Conservation (phyloP, 2,888 invertebrate genomes). For the Agrochola litura region DNA sequence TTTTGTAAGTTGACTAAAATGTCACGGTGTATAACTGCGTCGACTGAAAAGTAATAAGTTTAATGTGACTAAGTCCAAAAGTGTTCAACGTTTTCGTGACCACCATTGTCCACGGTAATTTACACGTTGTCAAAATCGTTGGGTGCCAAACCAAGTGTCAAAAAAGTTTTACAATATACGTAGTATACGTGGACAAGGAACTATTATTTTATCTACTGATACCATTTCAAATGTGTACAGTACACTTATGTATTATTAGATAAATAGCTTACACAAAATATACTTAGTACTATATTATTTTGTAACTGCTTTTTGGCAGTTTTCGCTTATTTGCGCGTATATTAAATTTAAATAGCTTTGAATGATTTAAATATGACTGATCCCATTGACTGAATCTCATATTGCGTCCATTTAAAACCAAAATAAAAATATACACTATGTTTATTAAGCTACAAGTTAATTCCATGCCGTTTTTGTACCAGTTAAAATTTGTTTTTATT, state of each 20-base stretch:
- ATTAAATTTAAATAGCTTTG: not conserved
- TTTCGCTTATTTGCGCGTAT: no score
- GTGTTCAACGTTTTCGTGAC: not conserved
- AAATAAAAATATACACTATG: slow-evolving; percentile 11
- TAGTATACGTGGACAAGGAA: no score
- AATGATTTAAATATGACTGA: slow-evolving; percentile 35
- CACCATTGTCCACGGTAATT: not conserved
- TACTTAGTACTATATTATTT: no score
- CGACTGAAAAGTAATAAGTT: no score
- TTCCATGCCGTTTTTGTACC: not conserved
- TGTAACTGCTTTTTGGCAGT: no score
- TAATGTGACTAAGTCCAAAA: not conserved
- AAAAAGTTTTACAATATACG: no score
- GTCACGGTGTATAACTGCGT: no score
- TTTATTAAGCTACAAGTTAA: not conserved
- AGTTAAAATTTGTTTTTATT: not conserved
- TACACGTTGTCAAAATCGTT: not conserved
- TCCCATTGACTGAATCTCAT: slow-evolving; percentile 39
- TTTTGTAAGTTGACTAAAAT: no score
- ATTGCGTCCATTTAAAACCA: slow-evolving; percentile 44
- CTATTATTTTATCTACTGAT: no score
- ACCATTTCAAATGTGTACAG: no score
- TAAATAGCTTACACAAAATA: no score
- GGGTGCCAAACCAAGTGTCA: not conserved
- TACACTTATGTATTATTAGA: no score